These are phyloP conservation scores for Spodoptera littoralis DNA, from an alignment of 2,888 invertebrate genomes.

Conservation along the genomic window DNA sequence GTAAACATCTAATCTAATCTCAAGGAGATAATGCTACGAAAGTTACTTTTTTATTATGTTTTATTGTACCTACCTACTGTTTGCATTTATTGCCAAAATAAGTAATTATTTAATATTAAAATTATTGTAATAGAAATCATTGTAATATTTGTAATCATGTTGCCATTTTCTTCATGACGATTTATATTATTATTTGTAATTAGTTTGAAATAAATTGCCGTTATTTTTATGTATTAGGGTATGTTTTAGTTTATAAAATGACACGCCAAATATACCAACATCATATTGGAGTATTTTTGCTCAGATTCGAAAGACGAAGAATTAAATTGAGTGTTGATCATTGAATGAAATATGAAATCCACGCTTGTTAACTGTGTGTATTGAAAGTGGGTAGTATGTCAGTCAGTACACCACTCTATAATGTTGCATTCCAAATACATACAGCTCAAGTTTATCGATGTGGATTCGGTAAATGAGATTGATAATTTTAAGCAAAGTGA, in stretches of 20 bases:
- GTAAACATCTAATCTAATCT: conserved; percentile 37
- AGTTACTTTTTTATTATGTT: conserved; percentile 43
- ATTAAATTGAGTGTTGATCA: conserved; percentile 35
- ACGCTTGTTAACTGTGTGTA: conserved; percentile 31
- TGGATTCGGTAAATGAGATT: conserved; percentile 50
- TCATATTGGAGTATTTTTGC: conserved; percentile 48
- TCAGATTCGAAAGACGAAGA: conserved; percentile 34
- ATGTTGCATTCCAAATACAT: conserved; percentile 45
- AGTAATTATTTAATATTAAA: conserved; percentile 54
- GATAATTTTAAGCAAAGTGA: conserved; percentile 60
- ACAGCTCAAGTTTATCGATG: conserved; percentile 45
- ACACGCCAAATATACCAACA: conserved; percentile 55
- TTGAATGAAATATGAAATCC: conserved; percentile 32
- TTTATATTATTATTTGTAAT: conserved; percentile 44
- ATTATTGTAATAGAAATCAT: conserved; percentile 57
- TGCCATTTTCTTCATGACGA: conserved; percentile 69
- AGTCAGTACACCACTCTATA: conserved; percentile 18
- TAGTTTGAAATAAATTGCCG: conserved; percentile 55
- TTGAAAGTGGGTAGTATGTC: conserved; percentile 13
- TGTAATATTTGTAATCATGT: conserved; percentile 64
- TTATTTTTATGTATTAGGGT: conserved; percentile 50
- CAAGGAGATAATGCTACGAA: conserved; percentile 53
- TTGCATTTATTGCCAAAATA: conserved; percentile 62
- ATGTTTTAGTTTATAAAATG: conserved; percentile 51
- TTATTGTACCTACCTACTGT: conserved; percentile 50